Evolutionary conservation across 2,113 vertebrate genomes (phyloP).

Genomic region (Upupa epops): DNA sequence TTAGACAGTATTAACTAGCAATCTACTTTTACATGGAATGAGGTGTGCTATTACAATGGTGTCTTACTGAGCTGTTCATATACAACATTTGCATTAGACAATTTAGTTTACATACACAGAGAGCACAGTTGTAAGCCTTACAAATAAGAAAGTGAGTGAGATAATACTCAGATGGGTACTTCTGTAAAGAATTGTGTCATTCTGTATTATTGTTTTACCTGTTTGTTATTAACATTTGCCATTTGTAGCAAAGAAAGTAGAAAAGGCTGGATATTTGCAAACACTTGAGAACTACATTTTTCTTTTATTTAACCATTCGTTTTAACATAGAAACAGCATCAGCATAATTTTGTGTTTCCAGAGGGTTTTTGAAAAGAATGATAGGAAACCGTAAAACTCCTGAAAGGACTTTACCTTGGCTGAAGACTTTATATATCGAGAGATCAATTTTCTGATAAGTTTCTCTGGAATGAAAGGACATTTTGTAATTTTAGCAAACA

Average conservation of each 20-base stretch:
- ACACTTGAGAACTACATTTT: slow-evolving; percentile 28
- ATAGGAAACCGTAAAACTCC: slow-evolving; percentile 47
- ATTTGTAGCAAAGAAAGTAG: slow-evolving; percentile 14
- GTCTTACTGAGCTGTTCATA: slow-evolving; percentile 65
- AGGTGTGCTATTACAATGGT: slow-evolving; percentile 31
- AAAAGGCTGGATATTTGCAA: neutral
- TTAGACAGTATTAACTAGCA: slow-evolving; percentile 71
- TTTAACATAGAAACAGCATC: slow-evolving; percentile 55
- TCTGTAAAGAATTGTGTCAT: slow-evolving; percentile 58
- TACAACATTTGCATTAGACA: slow-evolving; percentile 69
- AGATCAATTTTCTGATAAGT: slow-evolving; percentile 83
- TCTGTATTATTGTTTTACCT: slow-evolving; percentile 3
- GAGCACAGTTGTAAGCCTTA: slow-evolving; percentile 3
- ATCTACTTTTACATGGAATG: slow-evolving; percentile 57
- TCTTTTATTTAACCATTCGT: slow-evolving; percentile 51
- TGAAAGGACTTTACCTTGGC: slow-evolving; percentile 59
- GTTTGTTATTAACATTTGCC: slow-evolving; percentile 57
- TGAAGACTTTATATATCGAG: slow-evolving; percentile 64
- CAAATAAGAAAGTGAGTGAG: neutral
- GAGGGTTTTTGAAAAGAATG: slow-evolving; percentile 55
- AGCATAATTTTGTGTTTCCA: slow-evolving; percentile 69
- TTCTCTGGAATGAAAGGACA: slow-evolving; percentile 64
- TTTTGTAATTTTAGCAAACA: slow-evolving; percentile 75
- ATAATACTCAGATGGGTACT: neutral
- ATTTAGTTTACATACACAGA: slow-evolving; percentile 75